A percentile compares a stretch with the other conserved stretches of the same genome.
Conservation (phyloP, 2,113 vertebrate genomes). For the Uropsilus gracilis region DNA sequence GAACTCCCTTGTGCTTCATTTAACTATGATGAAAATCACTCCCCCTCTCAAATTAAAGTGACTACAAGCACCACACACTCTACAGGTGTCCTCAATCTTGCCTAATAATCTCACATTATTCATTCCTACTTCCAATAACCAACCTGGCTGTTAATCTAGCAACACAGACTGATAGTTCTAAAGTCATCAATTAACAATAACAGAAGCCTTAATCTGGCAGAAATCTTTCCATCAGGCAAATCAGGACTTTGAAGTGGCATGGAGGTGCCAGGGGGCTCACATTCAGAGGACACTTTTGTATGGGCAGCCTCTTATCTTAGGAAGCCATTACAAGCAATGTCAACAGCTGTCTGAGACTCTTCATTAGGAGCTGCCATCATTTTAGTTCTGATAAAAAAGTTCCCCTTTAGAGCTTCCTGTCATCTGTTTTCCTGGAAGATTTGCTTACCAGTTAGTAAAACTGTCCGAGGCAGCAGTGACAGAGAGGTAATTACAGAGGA, state of each 20-base stretch:
- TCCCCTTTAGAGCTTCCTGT: constrained; percentile 68
- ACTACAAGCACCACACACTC: neutral
- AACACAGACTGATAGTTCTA: neutral
- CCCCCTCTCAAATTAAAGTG: constrained; percentile 6
- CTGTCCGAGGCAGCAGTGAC: constrained; percentile 2
- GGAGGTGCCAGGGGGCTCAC: neutral
- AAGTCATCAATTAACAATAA: constrained; percentile 35
- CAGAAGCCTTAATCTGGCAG: neutral
- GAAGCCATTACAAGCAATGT: neutral
- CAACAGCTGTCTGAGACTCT: neutral
- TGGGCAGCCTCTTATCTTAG: constrained; percentile 39
- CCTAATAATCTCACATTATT: neutral
- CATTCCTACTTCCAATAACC: neutral
- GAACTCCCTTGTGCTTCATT: neutral
- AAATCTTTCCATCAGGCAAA: constrained; percentile 6
- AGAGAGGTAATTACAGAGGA: constrained; percentile 57
- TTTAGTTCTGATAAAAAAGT: neutral
- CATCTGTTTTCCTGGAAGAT: constrained; percentile 49
- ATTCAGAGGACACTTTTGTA: constrained; percentile 20
- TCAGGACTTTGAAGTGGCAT: constrained; percentile 46
- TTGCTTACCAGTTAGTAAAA: constrained; percentile 43
- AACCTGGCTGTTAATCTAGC: neutral
- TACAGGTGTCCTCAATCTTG: neutral
- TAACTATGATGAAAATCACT: constrained; percentile 17
- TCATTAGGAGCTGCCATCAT: neutral